These are phyloP conservation scores for Drosophila fulvimacula DNA, from an alignment of 2,888 invertebrate genomes.

Conservation along the genomic window DNA sequence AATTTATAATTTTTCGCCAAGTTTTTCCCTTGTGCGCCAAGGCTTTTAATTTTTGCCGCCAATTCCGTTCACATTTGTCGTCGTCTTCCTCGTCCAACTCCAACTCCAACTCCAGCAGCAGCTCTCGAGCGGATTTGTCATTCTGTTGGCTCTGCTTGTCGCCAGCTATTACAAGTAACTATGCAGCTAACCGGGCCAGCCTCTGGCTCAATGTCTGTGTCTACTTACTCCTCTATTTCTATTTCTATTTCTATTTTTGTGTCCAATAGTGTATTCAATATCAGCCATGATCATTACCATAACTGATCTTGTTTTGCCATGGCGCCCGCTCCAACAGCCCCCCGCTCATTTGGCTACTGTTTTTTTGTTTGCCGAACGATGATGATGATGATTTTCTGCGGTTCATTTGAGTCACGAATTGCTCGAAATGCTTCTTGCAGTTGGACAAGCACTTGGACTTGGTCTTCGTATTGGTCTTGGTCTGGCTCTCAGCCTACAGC, in stretches of 20 bases:
- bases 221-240: slow-evolving; percentile 32
- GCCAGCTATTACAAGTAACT: slow-evolving; percentile 48
- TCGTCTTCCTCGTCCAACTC: slow-evolving; percentile 14
- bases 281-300: slow-evolving; percentile 76
- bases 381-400: slow-evolving; percentile 71
- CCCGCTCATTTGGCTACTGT: slow-evolving; percentile 38
- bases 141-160: slow-evolving; percentile 40
- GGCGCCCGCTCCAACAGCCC: slow-evolving; percentile 47
- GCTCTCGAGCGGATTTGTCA: slow-evolving; percentile 67
- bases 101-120: slow-evolving; percentile 11
- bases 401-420: slow-evolving; percentile 81
- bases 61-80: slow-evolving; percentile 60
- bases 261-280: slow-evolving; percentile 55
- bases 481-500: slow-evolving; percentile 1
- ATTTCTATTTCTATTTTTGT: slow-evolving; percentile 35
- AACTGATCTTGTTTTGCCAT: slow-evolving; percentile 76
- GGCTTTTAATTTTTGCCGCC: slow-evolving; percentile 82
- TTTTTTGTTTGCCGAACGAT: slow-evolving; percentile 35
- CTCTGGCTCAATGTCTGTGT: slow-evolving; percentile 11
- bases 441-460: slow-evolving; percentile 57
- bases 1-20: slow-evolving; percentile 77
- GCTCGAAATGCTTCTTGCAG: slow-evolving; percentile 59
- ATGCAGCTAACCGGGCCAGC: slow-evolving; percentile 15
- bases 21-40: slow-evolving; percentile 70
- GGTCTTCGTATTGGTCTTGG: slow-evolving; percentile 29